Base-by-base conservation (phyloP, 2,797 vertebrate species). In the Saxicola maurus region DNA sequence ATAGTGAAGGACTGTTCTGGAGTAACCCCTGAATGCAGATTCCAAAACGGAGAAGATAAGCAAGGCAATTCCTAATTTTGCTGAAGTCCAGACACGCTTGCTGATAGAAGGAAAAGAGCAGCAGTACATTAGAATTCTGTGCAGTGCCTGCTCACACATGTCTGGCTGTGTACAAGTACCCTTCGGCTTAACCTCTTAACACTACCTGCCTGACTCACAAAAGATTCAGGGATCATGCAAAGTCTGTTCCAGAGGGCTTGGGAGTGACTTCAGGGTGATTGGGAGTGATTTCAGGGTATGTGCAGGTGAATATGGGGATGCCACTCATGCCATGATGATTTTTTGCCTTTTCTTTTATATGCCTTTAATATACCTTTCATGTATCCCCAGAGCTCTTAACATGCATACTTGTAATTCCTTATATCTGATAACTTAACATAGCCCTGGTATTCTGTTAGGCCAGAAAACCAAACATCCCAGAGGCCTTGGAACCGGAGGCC, bases 141-240 rank as follows among this genome's bases (percentile, higher is more conserved):
- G n/a, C 24, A 49, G 20, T 28, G 17, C 31, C 37, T 69, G n/a
- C 64, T 53, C n/a, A 17, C 11, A 3, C n/a, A 23, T 20, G 5
- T 62, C 40, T 57, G 35, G 42, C 28, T 69, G 3, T 7, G 5
- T 33, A 52, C 35, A 65, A 73, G 33, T 28, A 66, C 52, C 5
- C 0, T 38, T 42, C 25, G 55, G 43, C 8, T 82, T 73, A 79
- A 66, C 17, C 4, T 59, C 68, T 76, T 76, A 33, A 45, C 0
- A 0, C 20, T 17, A 79, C 8, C n/a, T n/a, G 10, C 52, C 35
- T 3, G 0, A 12, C 30, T 67, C 4, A 1, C 37, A 42, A 48
- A 76, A 43, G 13, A 56, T 52, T 66, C 49, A 52, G 45, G 14
- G n/a, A 84, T 48, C 0, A 1, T 49, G 25, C 16, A 57, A 61